phyloP scores from a whole-genome alignment of 2,113 vertebrate genomes.

The Piliocolobus tephrosceles region DNA sequence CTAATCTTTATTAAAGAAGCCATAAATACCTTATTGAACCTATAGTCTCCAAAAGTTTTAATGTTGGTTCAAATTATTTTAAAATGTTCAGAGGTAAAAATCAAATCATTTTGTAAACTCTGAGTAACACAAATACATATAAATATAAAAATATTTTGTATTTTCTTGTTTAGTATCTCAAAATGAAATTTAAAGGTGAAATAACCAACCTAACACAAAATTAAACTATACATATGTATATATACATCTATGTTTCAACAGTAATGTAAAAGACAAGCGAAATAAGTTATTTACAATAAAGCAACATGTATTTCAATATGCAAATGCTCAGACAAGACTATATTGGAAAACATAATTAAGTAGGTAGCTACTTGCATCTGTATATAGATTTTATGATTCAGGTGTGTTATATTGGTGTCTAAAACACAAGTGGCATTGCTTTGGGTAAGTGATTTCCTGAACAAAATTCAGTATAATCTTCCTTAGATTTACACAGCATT shows the following conservation, averaged over 20 bases:
- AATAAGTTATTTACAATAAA: constrained; percentile 18
- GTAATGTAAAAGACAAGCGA: neutral
- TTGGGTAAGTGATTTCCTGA: neutral
- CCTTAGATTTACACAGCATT: neutral
- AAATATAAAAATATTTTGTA: neutral
- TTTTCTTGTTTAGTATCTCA: neutral
- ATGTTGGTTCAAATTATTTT: neutral
- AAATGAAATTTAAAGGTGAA: constrained; percentile 43
- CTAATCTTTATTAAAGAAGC: neutral
- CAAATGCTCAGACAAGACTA: neutral
- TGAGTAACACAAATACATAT: neutral
- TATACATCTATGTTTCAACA: neutral
- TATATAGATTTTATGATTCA: neutral
- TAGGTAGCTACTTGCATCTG: neutral
- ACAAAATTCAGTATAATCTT: neutral
- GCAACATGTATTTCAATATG: neutral
- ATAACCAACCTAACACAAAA: constrained; percentile 6
- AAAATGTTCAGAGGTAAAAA: constrained; percentile 10
- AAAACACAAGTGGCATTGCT: neutral
- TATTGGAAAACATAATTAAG: neutral
- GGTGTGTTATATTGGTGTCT: neutral
- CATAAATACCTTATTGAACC: neutral
- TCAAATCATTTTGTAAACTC: neutral
- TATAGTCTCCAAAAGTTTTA: neutral
- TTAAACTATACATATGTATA: neutral